Evolutionary conservation across 2,888 invertebrate species (phyloP), one percentile per base, ranked within the genome.

Genomic region (Mechanitis mazaeus): DNA sequence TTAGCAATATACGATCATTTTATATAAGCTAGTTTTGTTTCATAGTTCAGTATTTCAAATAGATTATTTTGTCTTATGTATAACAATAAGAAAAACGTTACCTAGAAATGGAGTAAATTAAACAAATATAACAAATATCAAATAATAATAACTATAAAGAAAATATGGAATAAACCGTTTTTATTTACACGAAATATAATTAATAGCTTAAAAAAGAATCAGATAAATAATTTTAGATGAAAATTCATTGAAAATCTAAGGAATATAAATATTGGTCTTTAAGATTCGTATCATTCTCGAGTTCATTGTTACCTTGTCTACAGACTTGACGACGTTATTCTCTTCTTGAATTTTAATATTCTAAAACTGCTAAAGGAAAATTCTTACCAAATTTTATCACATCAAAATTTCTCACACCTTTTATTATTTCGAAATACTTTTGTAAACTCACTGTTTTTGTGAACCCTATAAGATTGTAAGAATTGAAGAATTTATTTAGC

Each of bases 241-340:
- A 42, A 42, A 42, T 42, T 42, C 42, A 42, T 42, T 11, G 42
- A 42, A 11, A 58, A 53, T 53, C 47, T 54, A 53, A 20, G 53
- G 47, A 50, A 50, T 50, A 58, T 50, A 35, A 42, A 35, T 33
- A 12, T 54, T 28, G 33, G 35, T 42, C 47, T 57, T 35, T 42
- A 42, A 42, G 42, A 35, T 57, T 38, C 31, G 42, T 31, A 58
- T 42, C 11, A 54, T 42, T 53, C 42, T 35, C 33, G 35, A 50
- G 28, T 58, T 50, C 50, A 58, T 58, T 58, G 42, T 42, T 50
- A 50, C 38, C 28, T 2, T 53, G 47, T 31, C 50, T 31, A 28
- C 31, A 50, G 31, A 31, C 50, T 50, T 50, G 50, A 50, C 28
- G 31, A 50, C 5, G 31, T 50, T 50, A 50, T 50, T 31, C 50